Percentiles rank a stretch among this genome's conserved stretches.
These are phyloP conservation scores for Acanthiza pusilla DNA, from an alignment of 2,797 vertebrate genomes.

Conservation along the genomic window DNA sequence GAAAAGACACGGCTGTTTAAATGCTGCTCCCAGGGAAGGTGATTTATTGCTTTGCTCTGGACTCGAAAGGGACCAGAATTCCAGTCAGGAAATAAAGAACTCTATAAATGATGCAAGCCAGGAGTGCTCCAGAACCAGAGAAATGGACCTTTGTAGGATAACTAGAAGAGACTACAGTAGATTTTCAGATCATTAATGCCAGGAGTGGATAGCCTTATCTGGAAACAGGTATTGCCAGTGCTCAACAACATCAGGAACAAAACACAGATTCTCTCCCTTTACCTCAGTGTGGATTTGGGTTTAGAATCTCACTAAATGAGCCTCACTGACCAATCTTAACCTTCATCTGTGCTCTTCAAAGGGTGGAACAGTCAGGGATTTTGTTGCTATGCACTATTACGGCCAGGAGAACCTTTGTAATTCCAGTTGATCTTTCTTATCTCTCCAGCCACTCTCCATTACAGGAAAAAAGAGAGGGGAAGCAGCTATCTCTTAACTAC, in stretches of 20 bases:
- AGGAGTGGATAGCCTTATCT: background rate
- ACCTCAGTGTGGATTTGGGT: background rate
- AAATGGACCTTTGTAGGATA: background rate
- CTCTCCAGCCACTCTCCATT: background rate
- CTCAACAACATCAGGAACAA: background rate
- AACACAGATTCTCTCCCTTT: background rate
- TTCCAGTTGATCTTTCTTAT: background rate
- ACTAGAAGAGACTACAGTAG: background rate
- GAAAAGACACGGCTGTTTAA: background rate
- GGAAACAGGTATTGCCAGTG: background rate
- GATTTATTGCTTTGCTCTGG: background rate
- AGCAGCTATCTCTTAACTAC: background rate
- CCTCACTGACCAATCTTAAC: background rate
- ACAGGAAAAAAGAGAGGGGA: background rate
- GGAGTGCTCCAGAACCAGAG: background rate
- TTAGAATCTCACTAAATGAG: constrained; percentile 19
- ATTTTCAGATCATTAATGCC: background rate
- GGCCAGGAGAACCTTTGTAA: background rate
- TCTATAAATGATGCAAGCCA: background rate
- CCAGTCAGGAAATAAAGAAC: background rate
- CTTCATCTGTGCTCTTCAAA: background rate
- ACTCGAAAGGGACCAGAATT: background rate
- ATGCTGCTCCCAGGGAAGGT: background rate
- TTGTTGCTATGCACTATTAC: background rate
- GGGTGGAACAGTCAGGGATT: background rate